Evolutionary conservation across 1,140 invertebrate species (phyloP), one percentile per base, ranked within the genome.

Genomic region (Calycopis cecrops): DNA sequence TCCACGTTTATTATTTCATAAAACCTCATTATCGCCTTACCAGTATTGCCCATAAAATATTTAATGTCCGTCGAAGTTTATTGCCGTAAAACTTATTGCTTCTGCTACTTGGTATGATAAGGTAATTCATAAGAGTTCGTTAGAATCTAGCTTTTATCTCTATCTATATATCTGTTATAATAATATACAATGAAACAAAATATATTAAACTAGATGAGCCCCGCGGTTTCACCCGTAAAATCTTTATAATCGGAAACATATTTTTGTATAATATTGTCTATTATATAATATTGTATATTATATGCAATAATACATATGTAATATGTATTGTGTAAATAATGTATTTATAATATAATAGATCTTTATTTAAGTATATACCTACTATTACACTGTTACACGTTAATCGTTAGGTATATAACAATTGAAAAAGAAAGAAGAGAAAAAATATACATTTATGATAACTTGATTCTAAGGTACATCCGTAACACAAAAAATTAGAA

Each of bases 21-120:
- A 44, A 44, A 16, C 16, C n/a, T 44, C 40, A 44, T 44, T 44
- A 44, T 44, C 40, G 17, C 40, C 3, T 2, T 16, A 44, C 12
- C 40, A 16, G 40, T 44, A 44, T 44, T 44, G 40, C 12, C 14
- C 9, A 16, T 44, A 44, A 44, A 44, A 44, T 7, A 9, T 44
- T 44, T 44, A 44, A 44, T 44, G 21, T 28, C 14, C 40, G 40
- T 44, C 8, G 7, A 40, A 40, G 14, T 44, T 44, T 44, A 44
- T 14, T 44, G 9, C 14, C 14, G 14, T 14, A 44, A 44, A 44
- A 14, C 14, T 44, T 40, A 44, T 44, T 44, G 14, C 40, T 12
- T 17, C 40, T 44, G 40, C 40, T 14, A 16, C 9, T 9, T 17
- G 6, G 38, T 40, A 44, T 44, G 16, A 16, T 44, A 44, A 44